Evolutionary conservation across 2,888 invertebrate genomes (phyloP).

Genomic region (Melikaiella ostensackeni): DNA sequence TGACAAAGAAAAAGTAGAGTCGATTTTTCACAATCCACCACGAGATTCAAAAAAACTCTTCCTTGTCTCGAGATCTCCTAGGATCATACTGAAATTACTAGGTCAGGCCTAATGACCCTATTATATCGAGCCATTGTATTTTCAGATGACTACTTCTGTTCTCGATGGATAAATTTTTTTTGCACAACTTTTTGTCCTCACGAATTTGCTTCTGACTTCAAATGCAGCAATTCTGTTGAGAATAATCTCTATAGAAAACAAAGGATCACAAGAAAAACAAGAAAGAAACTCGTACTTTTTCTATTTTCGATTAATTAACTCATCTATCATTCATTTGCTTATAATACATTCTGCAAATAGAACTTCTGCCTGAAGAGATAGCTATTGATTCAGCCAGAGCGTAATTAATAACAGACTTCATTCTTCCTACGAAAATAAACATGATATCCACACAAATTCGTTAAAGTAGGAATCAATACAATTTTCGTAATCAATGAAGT

Average conservation of each 20-base stretch:
- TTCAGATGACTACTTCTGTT: slow-evolving; percentile 2
- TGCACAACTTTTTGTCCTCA: neutral
- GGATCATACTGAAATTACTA: slow-evolving; percentile 1
- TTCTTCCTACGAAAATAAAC: too few species aligned
- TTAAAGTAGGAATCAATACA: too few species aligned
- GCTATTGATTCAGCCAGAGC: too few species aligned
- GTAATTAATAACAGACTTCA: too few species aligned
- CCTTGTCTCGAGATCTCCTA: neutral
- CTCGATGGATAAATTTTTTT: slow-evolving; percentile 3
- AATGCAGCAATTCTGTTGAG: neutral
- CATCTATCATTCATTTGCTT: slow-evolving; percentile 14
- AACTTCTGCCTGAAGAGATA: neutral
- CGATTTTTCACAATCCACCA: neutral
- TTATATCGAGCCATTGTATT: slow-evolving; percentile 15
- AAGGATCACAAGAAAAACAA: slow-evolving; percentile 3
- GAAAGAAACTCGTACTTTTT: slow-evolving; percentile 8
- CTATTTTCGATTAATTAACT: neutral
- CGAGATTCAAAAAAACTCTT: neutral
- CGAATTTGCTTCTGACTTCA: neutral
- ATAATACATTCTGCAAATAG: neutral
- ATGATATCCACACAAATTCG: too few species aligned
- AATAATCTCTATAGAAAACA: slow-evolving; percentile 1
- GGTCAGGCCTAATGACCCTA: slow-evolving; percentile 21
- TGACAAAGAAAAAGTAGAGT: neutral
- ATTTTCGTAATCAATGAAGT: too few species aligned